Evolutionary conservation across 2,888 invertebrate species (phyloP).

Genomic region (Uloborus plumipes): DNA sequence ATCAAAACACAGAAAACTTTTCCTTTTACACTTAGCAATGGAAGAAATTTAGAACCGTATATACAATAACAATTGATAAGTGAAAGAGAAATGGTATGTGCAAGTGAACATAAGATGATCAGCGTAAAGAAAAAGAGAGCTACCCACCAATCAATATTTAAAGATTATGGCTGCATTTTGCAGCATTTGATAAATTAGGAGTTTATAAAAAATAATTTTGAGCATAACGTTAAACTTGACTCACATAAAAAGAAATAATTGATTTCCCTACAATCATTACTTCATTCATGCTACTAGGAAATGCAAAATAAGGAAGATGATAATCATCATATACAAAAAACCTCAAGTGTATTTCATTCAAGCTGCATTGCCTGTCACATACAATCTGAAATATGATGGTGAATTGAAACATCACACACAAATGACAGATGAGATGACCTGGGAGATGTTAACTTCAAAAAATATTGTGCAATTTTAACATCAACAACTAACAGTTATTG

Average conservation of each 20-base stretch:
- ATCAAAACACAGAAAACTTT: slow-evolving; percentile 39
- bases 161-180: background rate
- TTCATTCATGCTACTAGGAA: slow-evolving; percentile 26
- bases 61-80: slow-evolving; percentile 54
- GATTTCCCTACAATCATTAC: background rate
- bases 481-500: slow-evolving; percentile 47
- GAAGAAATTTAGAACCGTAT: slow-evolving; percentile 53
- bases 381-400: slow-evolving; percentile 61
- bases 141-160: slow-evolving; percentile 7
- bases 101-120: slow-evolving; percentile 44
- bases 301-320: slow-evolving; percentile 54
- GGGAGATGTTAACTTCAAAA: slow-evolving; percentile 63
- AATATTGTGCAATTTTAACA: slow-evolving; percentile 61
- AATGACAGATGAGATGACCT: slow-evolving; percentile 59
- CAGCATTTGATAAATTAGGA: too few species aligned
- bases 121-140: slow-evolving; percentile 9
- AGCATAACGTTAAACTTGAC: background rate
- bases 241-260: slow-evolving; percentile 4
- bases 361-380: slow-evolving; percentile 54
- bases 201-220: too few species aligned
- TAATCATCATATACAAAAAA: slow-evolving; percentile 42
- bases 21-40: slow-evolving; percentile 32
- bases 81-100: slow-evolving; percentile 62
- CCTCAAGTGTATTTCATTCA: slow-evolving; percentile 55
- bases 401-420: slow-evolving; percentile 52